Evolutionary conservation across 2,888 invertebrate genomes (phyloP), one percentile per base, ranked within the genome.

Genomic region (Perizoma flavofasciatum): DNA sequence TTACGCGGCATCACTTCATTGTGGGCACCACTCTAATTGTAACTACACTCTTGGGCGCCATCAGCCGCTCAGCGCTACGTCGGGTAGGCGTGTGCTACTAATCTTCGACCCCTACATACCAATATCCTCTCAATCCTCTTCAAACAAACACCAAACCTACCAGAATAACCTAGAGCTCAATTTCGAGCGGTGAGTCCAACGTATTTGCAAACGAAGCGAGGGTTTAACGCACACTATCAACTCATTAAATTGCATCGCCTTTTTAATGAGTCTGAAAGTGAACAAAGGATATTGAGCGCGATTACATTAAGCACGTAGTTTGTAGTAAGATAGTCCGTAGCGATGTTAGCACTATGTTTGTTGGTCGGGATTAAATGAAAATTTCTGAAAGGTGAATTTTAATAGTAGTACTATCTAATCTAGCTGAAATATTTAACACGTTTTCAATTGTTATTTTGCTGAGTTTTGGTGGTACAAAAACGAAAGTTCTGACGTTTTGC

Each of bases 191-290:
- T 41, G 9, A 55, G 50, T 41, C 45, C 62, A 63, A 68, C 74
- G 79, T 88, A 89, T 90, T 89, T 88, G 90, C 88, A 85, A 89
- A 90, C 89, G 86, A 85, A 84, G 89, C 88, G 87, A 68, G 86
- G 89, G 90, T 89, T 88, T 85, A 89, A 91, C 92, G 88, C 90
- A 91, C 92, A 92, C 92, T 91, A 92, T 90, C 92, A 89, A 89
- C 87, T 91, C 90, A 91, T 92, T 92, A 92, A 92, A 92, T 92
- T 92, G 92, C 92, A 92, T 92, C 91, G 90, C 89, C 87, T 91
- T 92, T 92, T 92, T 92, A 92, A 92, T 92, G 92, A 92, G 90
- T 91, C 92, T 90, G 92, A 91, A 90, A 91, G 89, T 90, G 89
- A 92, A 92, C 91, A 92, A 92, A 92, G 91, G 91, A 89, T 92